These are phyloP conservation scores for Hypomesus transpacificus DNA, from an alignment of 2,113 vertebrate genomes.

Conservation along the genomic window DNA sequence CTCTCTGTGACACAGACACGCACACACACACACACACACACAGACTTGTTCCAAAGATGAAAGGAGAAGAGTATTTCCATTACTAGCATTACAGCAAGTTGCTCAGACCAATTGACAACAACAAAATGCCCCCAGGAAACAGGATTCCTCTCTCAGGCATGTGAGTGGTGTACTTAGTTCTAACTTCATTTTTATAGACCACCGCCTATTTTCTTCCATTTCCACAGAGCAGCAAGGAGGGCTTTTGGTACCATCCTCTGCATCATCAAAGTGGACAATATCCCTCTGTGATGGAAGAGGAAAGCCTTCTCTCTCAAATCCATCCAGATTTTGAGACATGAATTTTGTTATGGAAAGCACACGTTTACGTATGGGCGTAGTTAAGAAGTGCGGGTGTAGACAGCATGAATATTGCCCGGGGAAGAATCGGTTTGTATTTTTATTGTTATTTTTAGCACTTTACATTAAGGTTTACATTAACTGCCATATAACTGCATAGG, in stretches of 20 bases:
- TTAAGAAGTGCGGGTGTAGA: slow-evolving; percentile 50
- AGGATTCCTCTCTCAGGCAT: slow-evolving; percentile 78
- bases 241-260: slow-evolving; percentile 90
- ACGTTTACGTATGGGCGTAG: slow-evolving; percentile 57
- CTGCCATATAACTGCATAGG: no score
- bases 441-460: no score
- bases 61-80: slow-evolving; percentile 91
- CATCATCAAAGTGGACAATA: slow-evolving; percentile 89
- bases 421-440: neutral
- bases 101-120: slow-evolving; percentile 81
- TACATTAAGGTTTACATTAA: no score
- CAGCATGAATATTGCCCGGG: slow-evolving; percentile 2
- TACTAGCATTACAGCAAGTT: slow-evolving; percentile 91
- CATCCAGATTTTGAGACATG: slow-evolving; percentile 76
- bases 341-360: slow-evolving; percentile 78
- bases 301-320: slow-evolving; percentile 38
- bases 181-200: slow-evolving; percentile 89
- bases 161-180: slow-evolving; percentile 91
- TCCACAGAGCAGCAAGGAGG: slow-evolving; percentile 80
- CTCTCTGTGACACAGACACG: slow-evolving; percentile 70
- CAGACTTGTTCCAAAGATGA: slow-evolving; percentile 80
- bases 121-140: slow-evolving; percentile 88
- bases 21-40: no score
- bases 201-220: slow-evolving; percentile 87
- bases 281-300: slow-evolving; percentile 70